Conservation (phyloP, 2,888 invertebrate genomes). For the Thereva unica region DNA sequence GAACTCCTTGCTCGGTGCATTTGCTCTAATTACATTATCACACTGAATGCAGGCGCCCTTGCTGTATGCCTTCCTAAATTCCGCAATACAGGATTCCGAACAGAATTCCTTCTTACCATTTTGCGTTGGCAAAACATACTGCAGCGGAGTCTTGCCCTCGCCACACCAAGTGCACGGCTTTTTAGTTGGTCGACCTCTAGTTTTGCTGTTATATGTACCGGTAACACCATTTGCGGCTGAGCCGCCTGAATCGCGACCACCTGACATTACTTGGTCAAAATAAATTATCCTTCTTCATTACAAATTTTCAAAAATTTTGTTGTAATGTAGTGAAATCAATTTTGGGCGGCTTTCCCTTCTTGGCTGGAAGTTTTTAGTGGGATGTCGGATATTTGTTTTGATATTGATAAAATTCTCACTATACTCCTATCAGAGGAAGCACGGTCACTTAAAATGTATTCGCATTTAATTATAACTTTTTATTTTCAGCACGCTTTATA, state of each 20-base stretch:
- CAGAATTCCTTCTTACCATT: slow-evolving; percentile 92
- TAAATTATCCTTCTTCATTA: slow-evolving; percentile 31
- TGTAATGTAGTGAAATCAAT: slow-evolving; percentile 8
- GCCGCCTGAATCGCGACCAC: slow-evolving; percentile 40
- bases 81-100: slow-evolving; percentile 84
- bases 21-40: slow-evolving; percentile 79
- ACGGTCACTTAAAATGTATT: too few relatives aligned
- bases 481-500: too few relatives aligned
- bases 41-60: slow-evolving; percentile 87
- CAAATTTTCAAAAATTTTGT: slow-evolving; percentile 20
- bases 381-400: too few relatives aligned
- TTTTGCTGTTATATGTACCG: slow-evolving; percentile 45
- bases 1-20: slow-evolving; percentile 77
- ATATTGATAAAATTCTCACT: too few relatives aligned
- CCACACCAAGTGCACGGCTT: slow-evolving; percentile 84
- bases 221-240: slow-evolving; percentile 42
- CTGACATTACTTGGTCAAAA: slow-evolving; percentile 37
- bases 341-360: not conserved
- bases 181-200: slow-evolving; percentile 76
- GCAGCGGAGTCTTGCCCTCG: slow-evolving; percentile 78
- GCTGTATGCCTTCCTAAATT: slow-evolving; percentile 85
- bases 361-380: too few relatives aligned
- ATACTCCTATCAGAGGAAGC: too few relatives aligned
- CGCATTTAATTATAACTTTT: too few relatives aligned
- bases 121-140: slow-evolving; percentile 81